These are phyloP conservation scores for Mactra quadrangularis DNA, from an alignment of 1,140 invertebrate species.

Conservation along the genomic window DNA sequence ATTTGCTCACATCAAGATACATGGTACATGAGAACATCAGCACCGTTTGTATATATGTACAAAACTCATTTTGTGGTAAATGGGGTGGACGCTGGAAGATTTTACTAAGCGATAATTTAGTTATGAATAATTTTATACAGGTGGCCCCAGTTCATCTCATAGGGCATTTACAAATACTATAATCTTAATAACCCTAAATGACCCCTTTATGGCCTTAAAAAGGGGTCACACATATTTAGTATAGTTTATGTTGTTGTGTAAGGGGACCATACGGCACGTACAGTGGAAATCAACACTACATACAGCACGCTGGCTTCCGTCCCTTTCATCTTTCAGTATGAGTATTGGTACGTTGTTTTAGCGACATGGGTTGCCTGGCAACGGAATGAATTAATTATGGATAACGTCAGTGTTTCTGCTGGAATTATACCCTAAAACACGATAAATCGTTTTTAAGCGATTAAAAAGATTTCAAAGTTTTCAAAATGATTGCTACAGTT, in stretches of 20 bases:
- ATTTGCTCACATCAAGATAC: too few relatives aligned
- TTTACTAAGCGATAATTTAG: too few relatives aligned
- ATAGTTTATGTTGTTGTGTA: neutral
- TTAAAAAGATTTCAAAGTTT: constrained; percentile 34
- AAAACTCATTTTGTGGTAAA: too few relatives aligned
- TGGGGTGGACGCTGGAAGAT: too few relatives aligned
- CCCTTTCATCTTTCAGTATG: constrained; percentile 26
- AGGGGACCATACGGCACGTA: neutral
- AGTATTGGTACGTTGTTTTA: neutral
- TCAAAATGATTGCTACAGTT: constrained; percentile 12
- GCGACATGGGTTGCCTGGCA: constrained; percentile 31
- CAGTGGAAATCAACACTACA: constrained; percentile 1
- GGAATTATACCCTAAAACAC: constrained; percentile 37
- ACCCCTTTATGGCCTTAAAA: neutral
- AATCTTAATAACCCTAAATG: constrained; percentile 2
- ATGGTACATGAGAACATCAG: too few relatives aligned
- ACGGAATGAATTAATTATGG: constrained; percentile 49
- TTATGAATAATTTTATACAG: too few relatives aligned
- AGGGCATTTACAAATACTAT: too few relatives aligned
- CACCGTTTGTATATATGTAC: too few relatives aligned
- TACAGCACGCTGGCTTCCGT: neutral
- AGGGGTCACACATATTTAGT: constrained; percentile 14
- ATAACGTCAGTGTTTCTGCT: constrained; percentile 56
- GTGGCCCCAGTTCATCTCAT: too few relatives aligned
- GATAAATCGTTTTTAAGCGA: constrained; percentile 53